phyloP scores from a whole-genome alignment of 2,888 invertebrate species.

The Perizoma flavofasciatum region DNA sequence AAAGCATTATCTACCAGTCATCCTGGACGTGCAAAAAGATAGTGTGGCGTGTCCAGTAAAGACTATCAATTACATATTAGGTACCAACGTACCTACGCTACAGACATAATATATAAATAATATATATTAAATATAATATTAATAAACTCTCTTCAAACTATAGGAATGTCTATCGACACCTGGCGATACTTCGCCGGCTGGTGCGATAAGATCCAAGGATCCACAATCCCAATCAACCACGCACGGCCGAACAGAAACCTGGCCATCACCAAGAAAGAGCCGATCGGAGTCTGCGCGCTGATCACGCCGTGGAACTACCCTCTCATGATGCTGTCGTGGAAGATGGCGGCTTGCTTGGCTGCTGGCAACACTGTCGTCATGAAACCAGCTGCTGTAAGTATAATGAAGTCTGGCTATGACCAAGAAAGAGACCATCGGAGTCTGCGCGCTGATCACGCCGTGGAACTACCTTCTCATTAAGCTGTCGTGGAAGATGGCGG shows the following conservation, averaged over 20 bases:
- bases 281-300: constrained; percentile 96
- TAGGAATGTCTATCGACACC: constrained; percentile 95
- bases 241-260: constrained; percentile 95
- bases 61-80: too few relatives aligned
- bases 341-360: constrained; percentile 98
- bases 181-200: constrained; percentile 99
- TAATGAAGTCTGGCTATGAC: constrained; percentile 91
- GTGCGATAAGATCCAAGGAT: constrained; percentile 96
- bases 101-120: too few relatives aligned
- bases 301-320: constrained; percentile 99
- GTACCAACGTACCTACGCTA: too few relatives aligned
- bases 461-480: constrained; percentile 99
- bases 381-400: constrained; percentile 93
- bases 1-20: too few relatives aligned
- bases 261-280: constrained; percentile 94
- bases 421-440: constrained; percentile 95
- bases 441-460: constrained; percentile 96
- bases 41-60: too few relatives aligned
- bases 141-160: not conserved
- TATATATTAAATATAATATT: too few relatives aligned
- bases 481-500: constrained; percentile 99
- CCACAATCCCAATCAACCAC: constrained; percentile 95
- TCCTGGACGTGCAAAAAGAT: too few relatives aligned
- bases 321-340: constrained; percentile 99
- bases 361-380: constrained; percentile 98